Base-by-base conservation (phyloP, 2,797 vertebrate species). In the Gallirallus australis region DNA sequence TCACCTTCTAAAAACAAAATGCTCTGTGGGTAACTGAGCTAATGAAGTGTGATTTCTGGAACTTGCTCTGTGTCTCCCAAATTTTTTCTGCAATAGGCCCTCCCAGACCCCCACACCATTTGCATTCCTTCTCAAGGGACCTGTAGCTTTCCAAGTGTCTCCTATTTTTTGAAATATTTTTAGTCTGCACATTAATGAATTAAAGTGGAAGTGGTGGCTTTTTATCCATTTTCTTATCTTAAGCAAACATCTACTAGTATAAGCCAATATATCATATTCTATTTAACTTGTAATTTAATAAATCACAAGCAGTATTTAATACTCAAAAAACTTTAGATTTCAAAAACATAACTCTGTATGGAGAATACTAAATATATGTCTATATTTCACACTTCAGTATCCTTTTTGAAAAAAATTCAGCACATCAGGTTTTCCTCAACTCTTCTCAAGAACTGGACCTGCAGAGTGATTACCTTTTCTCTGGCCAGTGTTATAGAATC, bases 151-250 rank as follows among this genome's bases (percentile, higher is more conserved):
- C 47, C 27, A 7, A 7, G 7, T 31, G 12, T 56, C 78, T 93
- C 21, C 54, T 27, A 40, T 42, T 60, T 80, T 80, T 76, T 25
- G 2, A 60, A 61, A 21, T 87, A 28, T 37, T 82, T 91, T 77
- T 63, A 33, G 31, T 66, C n/a, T 65, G 16, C 48, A 27, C 15
- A 0, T 77, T 64, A 20, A 25, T 72, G 72, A 85, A 31, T 82
- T 92, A 28, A 82, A 84, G 71, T 85, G 31, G 71, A 90, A 86
- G 33, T 89, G 66, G 59, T 72, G 20, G 23, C 59, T 92, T 94
- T 45, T 84, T 79, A 80, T 84, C 63, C 4, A 4, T 89, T 90
- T 91, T 89, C 37, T 90, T 93, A 71, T 69, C 56, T 82, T 70
- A 73, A 77, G 60, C 68, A 91, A 89, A 60, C 57, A 60, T 77